Base-by-base conservation (phyloP, 2,113 vertebrate species). In the Ovis aries region DNA sequence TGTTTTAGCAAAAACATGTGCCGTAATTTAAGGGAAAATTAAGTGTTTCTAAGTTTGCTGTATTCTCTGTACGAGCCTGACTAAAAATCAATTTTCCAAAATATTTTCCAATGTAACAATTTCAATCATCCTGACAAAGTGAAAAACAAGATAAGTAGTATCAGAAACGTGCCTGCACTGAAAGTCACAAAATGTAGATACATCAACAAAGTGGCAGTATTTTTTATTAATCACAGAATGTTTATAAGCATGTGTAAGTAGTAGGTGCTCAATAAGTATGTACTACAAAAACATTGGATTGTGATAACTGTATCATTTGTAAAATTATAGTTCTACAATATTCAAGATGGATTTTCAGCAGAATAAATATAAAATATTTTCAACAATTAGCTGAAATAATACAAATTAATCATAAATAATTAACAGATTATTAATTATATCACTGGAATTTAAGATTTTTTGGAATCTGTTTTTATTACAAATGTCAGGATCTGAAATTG, bases 81-180 rank as follows among this genome's bases (percentile, higher is more conserved):
- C 15, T 27, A 21, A 90, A 95, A 40, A 64, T 33, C 13, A 40
- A 3, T 55, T 36, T 52, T n/a, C 50, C 6, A 0, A 27, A 92
- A 88, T 9, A 14, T 8, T 7, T 64, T 90, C 33, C 19, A 25
- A 60, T 14, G 31, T 85, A 95, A 95, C 90, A 93, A 50, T 60
- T 36, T 52, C 84, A 95, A 90, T 90, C 15, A 77, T 80, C 52
- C 33, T 95, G 40, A 96, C 19, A 96, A 90, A 97, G 29, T 96
- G 17, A 77, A 78, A 95, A 86, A n/a, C 11, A 71, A 97, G 17
- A 85, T 85, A 92, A 55, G 12, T 50, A 87, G 5, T 94, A 31
- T 86, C 57, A 88, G 33, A 95, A 55, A 95, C 67, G 45, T 57
- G 11, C 33, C 33, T 97, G 85, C 82, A 40, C 27, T 74, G 36